phyloP scores from a whole-genome alignment of 2,113 vertebrate species.

The Psephotus haematonotus region DNA sequence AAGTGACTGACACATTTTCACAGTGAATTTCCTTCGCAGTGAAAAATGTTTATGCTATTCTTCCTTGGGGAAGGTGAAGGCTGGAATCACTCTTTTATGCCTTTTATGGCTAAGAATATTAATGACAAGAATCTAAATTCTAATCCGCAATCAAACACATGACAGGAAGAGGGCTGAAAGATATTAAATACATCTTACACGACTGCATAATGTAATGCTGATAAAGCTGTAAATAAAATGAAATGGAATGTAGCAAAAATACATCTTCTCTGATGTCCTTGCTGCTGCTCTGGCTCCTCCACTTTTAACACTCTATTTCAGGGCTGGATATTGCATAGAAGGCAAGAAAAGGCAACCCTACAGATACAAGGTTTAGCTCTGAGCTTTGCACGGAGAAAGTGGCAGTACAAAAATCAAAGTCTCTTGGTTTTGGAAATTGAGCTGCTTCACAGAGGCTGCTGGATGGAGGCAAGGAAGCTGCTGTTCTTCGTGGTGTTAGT shows the following conservation, averaged over 20 bases:
- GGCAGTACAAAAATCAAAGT: not conserved
- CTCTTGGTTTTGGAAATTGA: not conserved
- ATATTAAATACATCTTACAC: not conserved
- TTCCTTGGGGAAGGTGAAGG: not conserved
- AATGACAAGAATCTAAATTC: not conserved
- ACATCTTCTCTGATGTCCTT: not conserved
- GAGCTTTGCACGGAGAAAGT: not conserved
- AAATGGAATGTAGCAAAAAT: not conserved
- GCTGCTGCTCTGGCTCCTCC: not conserved
- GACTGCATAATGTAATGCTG: not conserved
- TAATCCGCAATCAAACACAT: not conserved
- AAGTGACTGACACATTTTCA: not conserved
- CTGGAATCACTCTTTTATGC: not conserved
- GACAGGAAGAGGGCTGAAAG: not conserved
- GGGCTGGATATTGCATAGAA: not conserved
- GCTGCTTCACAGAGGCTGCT: not conserved
- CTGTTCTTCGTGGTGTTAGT: slow-evolving; percentile 57
- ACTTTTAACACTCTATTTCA: not conserved
- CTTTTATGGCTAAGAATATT: not conserved
- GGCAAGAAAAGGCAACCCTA: not conserved
- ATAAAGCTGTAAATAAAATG: not conserved
- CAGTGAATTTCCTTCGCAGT: not conserved
- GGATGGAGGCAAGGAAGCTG: not conserved
- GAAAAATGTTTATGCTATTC: not conserved
- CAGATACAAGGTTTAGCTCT: not conserved